Conservation (phyloP, 2,797 vertebrate genomes). For the Mus minutoides region DNA sequence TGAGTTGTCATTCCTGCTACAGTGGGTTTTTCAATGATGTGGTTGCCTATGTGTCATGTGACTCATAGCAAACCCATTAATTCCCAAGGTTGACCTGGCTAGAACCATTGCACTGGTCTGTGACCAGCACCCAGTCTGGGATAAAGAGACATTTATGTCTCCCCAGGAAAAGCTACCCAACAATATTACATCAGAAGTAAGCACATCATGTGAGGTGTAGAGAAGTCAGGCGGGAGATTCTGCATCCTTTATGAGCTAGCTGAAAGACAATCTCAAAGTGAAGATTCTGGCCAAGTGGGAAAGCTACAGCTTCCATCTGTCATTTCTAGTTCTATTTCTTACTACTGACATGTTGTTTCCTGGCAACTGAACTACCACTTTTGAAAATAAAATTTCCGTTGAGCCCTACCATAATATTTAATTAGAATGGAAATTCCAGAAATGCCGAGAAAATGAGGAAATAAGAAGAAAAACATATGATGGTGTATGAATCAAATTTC, state of each 20-base stretch:
- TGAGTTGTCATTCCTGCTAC: background rate
- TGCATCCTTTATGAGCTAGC: background rate
- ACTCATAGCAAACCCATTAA: background rate
- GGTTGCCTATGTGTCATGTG: background rate
- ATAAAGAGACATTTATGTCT: background rate
- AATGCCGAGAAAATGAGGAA: background rate
- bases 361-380: conserved; percentile 3
- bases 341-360: background rate
- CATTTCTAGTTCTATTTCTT: background rate
- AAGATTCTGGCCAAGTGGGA: conserved; percentile 2
- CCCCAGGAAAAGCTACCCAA: background rate
- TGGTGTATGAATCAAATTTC: background rate
- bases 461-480: background rate
- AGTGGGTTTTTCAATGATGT: background rate
- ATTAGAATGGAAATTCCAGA: conserved; percentile 42
- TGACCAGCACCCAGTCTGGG: background rate
- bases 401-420: background rate
- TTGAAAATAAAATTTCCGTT: conserved; percentile 49
- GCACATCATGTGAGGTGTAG: background rate
- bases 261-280: conserved; percentile 18
- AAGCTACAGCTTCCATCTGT: conserved; percentile 1
- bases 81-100: background rate
- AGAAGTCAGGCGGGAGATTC: background rate
- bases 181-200: background rate
- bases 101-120: background rate